Evolutionary conservation across 2,113 vertebrate species (phyloP).

Genomic region (Tautogolabrus adspersus): DNA sequence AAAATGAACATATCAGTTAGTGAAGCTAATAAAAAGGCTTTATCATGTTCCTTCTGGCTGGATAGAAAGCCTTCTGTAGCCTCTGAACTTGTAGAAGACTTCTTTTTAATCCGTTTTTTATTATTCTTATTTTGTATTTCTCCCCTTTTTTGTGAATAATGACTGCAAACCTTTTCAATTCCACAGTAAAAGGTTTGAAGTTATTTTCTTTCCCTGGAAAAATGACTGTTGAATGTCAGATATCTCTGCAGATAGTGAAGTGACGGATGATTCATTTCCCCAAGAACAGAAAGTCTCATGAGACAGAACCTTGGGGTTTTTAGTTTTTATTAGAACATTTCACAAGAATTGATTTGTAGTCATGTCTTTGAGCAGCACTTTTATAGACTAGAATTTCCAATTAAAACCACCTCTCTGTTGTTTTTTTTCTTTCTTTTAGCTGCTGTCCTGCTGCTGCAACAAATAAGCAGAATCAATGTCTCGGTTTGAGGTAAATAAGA

Average conservation of each 20-base stretch:
- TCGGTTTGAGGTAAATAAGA: constrained; percentile 63
- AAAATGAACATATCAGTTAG: constrained; percentile 11
- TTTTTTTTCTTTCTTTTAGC: constrained; percentile 57
- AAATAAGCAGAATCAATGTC: constrained; percentile 62
- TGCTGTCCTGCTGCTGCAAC: constrained; percentile 54
- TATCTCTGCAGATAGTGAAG: not conserved
- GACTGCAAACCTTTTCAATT: not conserved
- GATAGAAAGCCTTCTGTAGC: constrained; percentile 1
- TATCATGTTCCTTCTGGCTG: not conserved
- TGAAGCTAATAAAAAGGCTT: constrained; percentile 32
- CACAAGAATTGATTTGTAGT: not conserved
- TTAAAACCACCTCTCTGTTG: constrained; percentile 17
- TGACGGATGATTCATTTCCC: not conserved
- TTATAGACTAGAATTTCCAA: not conserved
- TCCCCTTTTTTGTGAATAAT: not conserved
- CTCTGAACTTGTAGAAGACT: not conserved
- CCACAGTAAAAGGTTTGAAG: not conserved
- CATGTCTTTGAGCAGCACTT: not conserved
- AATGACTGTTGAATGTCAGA: not conserved
- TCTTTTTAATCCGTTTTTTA: not conserved
- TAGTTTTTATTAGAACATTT: not conserved
- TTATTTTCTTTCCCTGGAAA: not conserved
- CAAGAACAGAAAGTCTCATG: not conserved
- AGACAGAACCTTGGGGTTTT: no score
- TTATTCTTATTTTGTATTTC: not conserved